Conservation (phyloP, 2,888 invertebrate genomes). For the Andrena chrysosceles region DNA sequence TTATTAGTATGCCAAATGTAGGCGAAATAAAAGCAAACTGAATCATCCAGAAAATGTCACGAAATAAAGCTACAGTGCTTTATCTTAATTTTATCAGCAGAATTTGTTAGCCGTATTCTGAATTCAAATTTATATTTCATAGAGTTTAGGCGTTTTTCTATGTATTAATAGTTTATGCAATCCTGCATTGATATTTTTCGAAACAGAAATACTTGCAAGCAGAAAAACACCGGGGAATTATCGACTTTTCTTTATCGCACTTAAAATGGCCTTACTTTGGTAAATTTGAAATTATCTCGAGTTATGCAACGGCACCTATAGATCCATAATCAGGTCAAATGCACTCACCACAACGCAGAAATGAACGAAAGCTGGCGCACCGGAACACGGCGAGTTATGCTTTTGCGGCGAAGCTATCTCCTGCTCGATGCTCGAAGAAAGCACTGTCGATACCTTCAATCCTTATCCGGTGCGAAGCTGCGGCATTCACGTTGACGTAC, state of each 20-base stretch:
- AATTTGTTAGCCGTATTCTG: no score
- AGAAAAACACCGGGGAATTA: background rate
- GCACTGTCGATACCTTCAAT: conserved; percentile 59
- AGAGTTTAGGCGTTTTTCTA: no score
- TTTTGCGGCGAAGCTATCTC: conserved; percentile 39
- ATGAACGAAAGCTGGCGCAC: conserved; percentile 19
- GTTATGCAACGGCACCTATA: background rate
- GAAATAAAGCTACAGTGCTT: no score
- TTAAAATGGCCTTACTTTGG: background rate
- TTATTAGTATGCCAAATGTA: no score
- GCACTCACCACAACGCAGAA: conserved; percentile 18
- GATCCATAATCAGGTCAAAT: conserved; percentile 39
- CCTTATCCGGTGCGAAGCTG: conserved; percentile 53
- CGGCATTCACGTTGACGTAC: conserved; percentile 28
- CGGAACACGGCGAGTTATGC: background rate
- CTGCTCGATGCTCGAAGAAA: conserved; percentile 49
- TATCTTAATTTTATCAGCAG: no score
- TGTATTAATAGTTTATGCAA: no score
- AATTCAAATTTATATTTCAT: no score
- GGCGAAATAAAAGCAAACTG: no score
- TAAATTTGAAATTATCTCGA: background rate
- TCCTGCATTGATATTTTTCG: background rate
- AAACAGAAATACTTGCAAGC: background rate
- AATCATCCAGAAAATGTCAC: no score
- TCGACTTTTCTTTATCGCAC: background rate